phyloP scores from a whole-genome alignment of 2,888 invertebrate genomes.

The Acleris laterana region DNA sequence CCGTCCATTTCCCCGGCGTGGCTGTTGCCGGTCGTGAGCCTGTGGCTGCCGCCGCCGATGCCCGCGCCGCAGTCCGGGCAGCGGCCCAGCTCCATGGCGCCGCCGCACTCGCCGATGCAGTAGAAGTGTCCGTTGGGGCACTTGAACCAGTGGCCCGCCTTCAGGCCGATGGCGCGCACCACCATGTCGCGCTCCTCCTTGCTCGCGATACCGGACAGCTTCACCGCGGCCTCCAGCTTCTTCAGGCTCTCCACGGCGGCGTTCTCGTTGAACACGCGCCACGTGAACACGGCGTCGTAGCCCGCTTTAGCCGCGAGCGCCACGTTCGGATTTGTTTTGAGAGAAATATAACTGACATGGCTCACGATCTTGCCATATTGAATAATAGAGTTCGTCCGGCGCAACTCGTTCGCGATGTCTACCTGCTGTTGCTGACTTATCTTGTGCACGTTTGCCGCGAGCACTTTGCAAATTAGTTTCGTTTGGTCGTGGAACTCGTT shows the following conservation, averaged over 20 bases:
- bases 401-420: slow-evolving; percentile 64
- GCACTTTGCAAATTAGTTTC: slow-evolving; percentile 48
- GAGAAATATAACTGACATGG: slow-evolving; percentile 41
- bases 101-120: slow-evolving; percentile 87
- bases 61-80: slow-evolving; percentile 84
- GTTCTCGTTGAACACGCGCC: slow-evolving; percentile 51
- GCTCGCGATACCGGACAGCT: slow-evolving; percentile 49
- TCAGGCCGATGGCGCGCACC: slow-evolving; percentile 81
- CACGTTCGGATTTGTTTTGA: slow-evolving; percentile 43
- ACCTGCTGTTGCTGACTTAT: slow-evolving; percentile 69
- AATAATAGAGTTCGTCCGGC: slow-evolving; percentile 60
- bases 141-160: slow-evolving; percentile 87
- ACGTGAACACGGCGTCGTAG: slow-evolving; percentile 48
- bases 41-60: slow-evolving; percentile 84
- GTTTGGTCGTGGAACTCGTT: slow-evolving; percentile 48
- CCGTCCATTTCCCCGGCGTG: slow-evolving; percentile 84
- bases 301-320: slow-evolving; percentile 44
- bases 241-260: slow-evolving; percentile 49
- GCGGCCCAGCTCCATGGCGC: slow-evolving; percentile 78
- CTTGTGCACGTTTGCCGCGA: slow-evolving; percentile 55
- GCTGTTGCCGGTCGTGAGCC: slow-evolving; percentile 68
- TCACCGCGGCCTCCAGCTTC: slow-evolving; percentile 52
- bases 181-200: slow-evolving; percentile 80
- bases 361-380: slow-evolving; percentile 57
- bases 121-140: slow-evolving; percentile 89